Evolutionary conservation across 1,140 invertebrate species (phyloP).

Genomic region (Conopomorpha cramerella): DNA sequence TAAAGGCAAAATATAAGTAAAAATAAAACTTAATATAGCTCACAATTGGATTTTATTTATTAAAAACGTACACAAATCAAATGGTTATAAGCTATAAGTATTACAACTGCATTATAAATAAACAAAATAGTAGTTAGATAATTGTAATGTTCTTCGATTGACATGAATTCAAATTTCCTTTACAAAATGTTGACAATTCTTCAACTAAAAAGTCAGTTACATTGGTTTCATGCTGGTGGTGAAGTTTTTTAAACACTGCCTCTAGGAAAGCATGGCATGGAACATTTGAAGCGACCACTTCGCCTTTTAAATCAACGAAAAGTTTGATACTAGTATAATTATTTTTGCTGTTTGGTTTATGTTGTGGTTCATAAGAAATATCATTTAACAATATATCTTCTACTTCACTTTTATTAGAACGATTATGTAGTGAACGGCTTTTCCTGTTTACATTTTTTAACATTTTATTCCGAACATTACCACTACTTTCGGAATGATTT

Average conservation of each 20-base stretch:
- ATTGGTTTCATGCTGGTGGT: conserved; percentile 14
- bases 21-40: neutral
- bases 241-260: conserved; percentile 26
- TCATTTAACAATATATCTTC: neutral
- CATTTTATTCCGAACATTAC: neutral
- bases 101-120: conserved; percentile 3
- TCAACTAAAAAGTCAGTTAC: neutral
- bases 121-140: conserved; percentile 35
- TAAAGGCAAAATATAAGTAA: neutral
- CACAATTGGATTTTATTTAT: neutral
- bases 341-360: neutral
- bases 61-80: too few species aligned
- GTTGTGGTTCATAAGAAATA: neutral
- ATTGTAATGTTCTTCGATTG: conserved; percentile 4
- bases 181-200: neutral
- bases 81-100: too few species aligned
- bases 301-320: conserved; percentile 43
- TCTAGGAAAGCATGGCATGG: conserved; percentile 44
- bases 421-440: neutral
- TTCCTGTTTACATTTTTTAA: neutral
- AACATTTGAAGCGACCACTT: conserved; percentile 33
- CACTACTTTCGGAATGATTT: neutral
- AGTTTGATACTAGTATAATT: conserved; percentile 9
- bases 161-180: neutral
- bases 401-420: neutral